Evolutionary conservation across 2,113 vertebrate genomes (phyloP).

Genomic region (Apteryx owenii): DNA sequence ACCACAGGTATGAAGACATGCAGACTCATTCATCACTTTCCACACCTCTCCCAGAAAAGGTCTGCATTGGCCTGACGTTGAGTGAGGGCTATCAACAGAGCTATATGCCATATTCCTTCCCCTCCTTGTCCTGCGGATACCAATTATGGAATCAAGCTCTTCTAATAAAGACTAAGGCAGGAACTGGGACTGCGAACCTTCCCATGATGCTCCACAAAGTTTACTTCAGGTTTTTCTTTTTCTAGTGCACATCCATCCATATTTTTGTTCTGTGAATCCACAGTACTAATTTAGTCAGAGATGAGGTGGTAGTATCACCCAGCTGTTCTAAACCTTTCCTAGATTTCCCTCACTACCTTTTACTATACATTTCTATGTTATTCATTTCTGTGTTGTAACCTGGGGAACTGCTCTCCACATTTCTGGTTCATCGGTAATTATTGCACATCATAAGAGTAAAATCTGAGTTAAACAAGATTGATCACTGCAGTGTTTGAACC

Average conservation of each 20-base stretch:
- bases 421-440: background rate
- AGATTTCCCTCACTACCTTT: background rate
- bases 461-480: background rate
- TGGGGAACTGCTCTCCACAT: fast-evolving
- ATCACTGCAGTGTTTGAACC: background rate
- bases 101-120: fast-evolving
- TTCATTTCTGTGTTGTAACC: background rate
- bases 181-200: background rate
- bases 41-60: background rate
- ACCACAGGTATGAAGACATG: background rate
- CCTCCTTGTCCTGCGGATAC: background rate
- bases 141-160: background rate
- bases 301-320: background rate
- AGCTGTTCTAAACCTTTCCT: background rate
- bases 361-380: background rate
- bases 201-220: background rate
- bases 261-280: background rate
- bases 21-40: background rate
- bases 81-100: background rate
- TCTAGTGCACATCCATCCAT: background rate
- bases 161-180: background rate
- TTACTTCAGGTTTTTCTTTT: background rate
- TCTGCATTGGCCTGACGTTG: background rate
- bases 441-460: background rate
- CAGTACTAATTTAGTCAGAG: background rate